A percentile compares a stretch with the other conserved stretches of the same genome.
Evolutionary conservation across 1,140 invertebrate species (phyloP).

Genomic region (Phocides pigmalion): DNA sequence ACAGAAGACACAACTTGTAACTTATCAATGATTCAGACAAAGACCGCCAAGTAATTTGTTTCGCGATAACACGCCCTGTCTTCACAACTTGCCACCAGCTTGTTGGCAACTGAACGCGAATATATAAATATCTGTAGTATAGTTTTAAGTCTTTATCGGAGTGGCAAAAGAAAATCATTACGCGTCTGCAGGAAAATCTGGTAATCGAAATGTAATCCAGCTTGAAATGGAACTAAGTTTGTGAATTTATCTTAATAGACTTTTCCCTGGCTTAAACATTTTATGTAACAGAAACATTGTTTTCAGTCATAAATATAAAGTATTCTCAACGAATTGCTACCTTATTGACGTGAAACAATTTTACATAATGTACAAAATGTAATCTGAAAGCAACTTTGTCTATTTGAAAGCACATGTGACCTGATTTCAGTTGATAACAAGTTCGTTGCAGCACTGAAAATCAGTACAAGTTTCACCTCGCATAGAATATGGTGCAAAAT

Average conservation of each 20-base stretch:
- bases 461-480: conserved; percentile 7
- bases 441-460: conserved; percentile 12
- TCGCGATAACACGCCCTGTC: conserved; percentile 1
- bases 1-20: background rate
- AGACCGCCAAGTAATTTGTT: conserved; percentile 14
- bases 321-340: too few species aligned
- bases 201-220: too few species aligned
- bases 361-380: too few species aligned
- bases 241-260: too few species aligned
- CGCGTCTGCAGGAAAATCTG: too few species aligned
- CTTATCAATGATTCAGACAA: conserved; percentile 1
- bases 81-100: conserved; percentile 3
- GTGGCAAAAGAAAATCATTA: too few species aligned
- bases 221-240: too few species aligned
- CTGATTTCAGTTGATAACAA: conserved; percentile 24
- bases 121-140: background rate
- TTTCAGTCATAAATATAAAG: too few species aligned
- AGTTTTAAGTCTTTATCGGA: background rate
- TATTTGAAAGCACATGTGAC: conserved; percentile 20
- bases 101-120: background rate
- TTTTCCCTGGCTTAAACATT: too few species aligned
- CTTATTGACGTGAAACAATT: too few species aligned
- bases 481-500: background rate
- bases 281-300: too few species aligned
- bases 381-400: background rate